Base-by-base conservation (phyloP, 2,113 vertebrate genomes). In the Sebastes schlegelii region DNA sequence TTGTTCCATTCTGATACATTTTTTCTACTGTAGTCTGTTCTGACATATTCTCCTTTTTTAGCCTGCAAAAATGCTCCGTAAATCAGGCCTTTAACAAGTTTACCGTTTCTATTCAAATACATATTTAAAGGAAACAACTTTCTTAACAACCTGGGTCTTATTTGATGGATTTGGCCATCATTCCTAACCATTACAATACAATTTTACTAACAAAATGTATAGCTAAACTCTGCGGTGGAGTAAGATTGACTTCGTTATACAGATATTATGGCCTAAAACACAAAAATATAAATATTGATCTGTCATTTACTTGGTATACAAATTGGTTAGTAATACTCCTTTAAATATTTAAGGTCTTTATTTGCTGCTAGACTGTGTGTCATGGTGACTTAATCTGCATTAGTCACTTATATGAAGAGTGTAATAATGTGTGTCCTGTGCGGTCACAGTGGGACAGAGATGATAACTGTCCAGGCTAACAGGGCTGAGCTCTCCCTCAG, bases 401-500 rank as follows among this genome's bases (percentile, higher is more conserved):
- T 14, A 8, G 2, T 5, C 45, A 10, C 69, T 52, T 0, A 80
- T 40, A 45, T 52, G 65, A 86, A 57, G 69, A 46, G 54, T 55
- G 85, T 83, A 71, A 67, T 83, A 76, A 52, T 45, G 65, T 69
- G 77, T 3, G 12, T 34, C 34, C 34, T 34, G 34, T 34, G 34
- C 34, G 34, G 34, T 79, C 87, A 45, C 89, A 61, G 84, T 65
- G 69, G 81, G 79, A 57, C 4, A 14, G 46, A 67, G 79, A 76
- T 68, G 89, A 87, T 23, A 75, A 65, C 79, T 61, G 69, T 62
- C 77, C 52, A 0, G 77, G 73, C 82, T 55, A 85, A 83, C 86
- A 26, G 70, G 12, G 74, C 75, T 5, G 19, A 75, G 67, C 16
- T 60, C 80, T 77, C 91, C 93, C 92, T 81, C 14, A 45, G 85